Evolutionary conservation across 2,113 vertebrate species (phyloP).

Genomic region (Microcebus murinus): DNA sequence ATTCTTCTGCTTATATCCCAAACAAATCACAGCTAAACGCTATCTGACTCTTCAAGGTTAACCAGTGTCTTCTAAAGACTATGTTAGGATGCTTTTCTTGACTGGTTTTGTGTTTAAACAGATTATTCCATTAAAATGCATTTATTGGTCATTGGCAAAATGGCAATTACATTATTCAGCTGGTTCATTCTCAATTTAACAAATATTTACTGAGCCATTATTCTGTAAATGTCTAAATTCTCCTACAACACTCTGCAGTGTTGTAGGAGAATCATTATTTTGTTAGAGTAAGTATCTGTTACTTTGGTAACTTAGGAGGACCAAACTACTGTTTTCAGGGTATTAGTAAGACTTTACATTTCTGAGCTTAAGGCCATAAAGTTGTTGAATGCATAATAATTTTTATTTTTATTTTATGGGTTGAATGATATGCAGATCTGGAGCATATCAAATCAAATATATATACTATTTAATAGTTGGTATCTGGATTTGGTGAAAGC

Average conservation of each 20-base stretch:
- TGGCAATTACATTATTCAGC: background rate
- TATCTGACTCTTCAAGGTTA: background rate
- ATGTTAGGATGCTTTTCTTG: background rate
- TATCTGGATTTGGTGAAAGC: background rate
- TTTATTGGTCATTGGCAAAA: conserved; percentile 21
- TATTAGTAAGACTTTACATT: background rate
- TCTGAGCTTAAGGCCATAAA: background rate
- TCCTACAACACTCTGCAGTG: background rate
- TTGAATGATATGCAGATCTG: background rate
- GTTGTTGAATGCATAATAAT: conserved; percentile 6
- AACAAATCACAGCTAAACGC: background rate
- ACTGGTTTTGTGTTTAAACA: conserved; percentile 6
- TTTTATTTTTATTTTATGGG: conserved; percentile 25
- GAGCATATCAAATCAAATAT: background rate
- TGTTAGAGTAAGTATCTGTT: background rate
- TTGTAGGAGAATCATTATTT: background rate
- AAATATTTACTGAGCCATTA: conserved; percentile 7
- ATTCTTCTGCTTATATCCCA: conserved; percentile 26
- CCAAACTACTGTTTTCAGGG: background rate
- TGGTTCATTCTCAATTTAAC: conserved; percentile 42
- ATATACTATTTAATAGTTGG: background rate
- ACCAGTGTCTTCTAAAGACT: background rate
- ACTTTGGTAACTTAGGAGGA: background rate
- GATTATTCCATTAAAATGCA: background rate
- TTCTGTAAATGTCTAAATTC: background rate